Evolutionary conservation across 2,797 vertebrate genomes (phyloP).

Genomic region (Acanthornis magna): DNA sequence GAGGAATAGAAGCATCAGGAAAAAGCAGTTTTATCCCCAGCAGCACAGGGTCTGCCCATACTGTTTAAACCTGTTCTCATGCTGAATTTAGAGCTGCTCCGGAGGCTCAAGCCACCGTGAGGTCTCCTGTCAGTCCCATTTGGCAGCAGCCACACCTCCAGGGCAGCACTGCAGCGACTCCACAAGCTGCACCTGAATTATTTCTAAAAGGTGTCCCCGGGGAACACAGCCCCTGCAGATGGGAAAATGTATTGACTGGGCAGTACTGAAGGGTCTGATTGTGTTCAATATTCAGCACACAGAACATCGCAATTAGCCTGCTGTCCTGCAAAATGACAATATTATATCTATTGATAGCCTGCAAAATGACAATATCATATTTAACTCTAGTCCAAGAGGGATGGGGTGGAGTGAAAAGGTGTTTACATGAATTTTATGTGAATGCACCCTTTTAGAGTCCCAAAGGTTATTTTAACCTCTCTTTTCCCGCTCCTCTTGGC

Average conservation of each 20-base stretch:
- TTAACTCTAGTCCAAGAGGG: background rate
- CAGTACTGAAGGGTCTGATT: background rate
- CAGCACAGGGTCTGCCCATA: background rate
- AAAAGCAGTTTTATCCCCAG: background rate
- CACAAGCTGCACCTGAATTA: background rate
- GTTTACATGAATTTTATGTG: background rate
- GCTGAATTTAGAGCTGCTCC: background rate
- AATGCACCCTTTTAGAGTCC: background rate
- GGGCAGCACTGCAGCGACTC: background rate
- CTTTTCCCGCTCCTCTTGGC: background rate
- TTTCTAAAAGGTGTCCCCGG: background rate
- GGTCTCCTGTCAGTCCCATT: background rate
- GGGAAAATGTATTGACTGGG: background rate
- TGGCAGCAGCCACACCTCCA: background rate
- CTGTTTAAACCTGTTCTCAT: background rate
- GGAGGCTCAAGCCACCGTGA: background rate
- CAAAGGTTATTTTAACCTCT: background rate
- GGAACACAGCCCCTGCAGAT: background rate
- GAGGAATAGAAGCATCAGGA: background rate
- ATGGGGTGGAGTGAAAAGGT: too few species aligned
- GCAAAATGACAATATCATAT: background rate
- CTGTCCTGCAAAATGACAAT: accelerated
- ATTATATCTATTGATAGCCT: accelerated
- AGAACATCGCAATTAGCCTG: background rate
- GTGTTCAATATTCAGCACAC: background rate